These are phyloP conservation scores for Thaumetopoea pityocampa DNA, from an alignment of 1,140 invertebrate species.

Conservation along the genomic window DNA sequence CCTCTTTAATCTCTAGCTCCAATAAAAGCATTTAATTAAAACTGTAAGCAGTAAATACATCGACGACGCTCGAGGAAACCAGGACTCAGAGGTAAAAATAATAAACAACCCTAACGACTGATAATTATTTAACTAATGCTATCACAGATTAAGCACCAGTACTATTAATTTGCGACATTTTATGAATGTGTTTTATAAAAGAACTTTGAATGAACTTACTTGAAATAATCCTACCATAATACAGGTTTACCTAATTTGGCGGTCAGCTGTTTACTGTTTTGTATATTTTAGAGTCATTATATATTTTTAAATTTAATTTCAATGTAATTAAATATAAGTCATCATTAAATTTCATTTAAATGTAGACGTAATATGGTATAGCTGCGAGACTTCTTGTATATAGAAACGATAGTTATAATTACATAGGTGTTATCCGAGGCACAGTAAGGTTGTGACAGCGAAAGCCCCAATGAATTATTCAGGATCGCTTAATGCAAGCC, in stretches of 20 bases:
- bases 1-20: constrained; percentile 48
- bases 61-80: constrained; percentile 15
- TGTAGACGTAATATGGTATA: too few relatives aligned
- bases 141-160: neutral
- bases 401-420: neutral
- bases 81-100: constrained; percentile 17
- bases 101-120: constrained; percentile 19
- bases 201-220: too few relatives aligned
- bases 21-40: constrained; percentile 66
- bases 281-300: too few relatives aligned
- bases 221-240: too few relatives aligned
- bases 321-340: too few relatives aligned
- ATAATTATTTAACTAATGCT: too few relatives aligned
- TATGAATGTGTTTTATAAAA: too few relatives aligned
- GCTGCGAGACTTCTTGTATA: too few relatives aligned
- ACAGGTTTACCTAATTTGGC: too few relatives aligned
- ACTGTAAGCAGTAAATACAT: constrained; percentile 36
- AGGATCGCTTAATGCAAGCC: constrained; percentile 32
- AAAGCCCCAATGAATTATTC: constrained; percentile 42
- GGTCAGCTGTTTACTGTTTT: too few relatives aligned
- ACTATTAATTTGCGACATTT: neutral
- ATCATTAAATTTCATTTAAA: too few relatives aligned
- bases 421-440: constrained; percentile 11
- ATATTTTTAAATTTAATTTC: too few relatives aligned
- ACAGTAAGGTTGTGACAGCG: constrained; percentile 24